phyloP scores from a whole-genome alignment of 2,113 vertebrate species.

The Barnardius zonarius region DNA sequence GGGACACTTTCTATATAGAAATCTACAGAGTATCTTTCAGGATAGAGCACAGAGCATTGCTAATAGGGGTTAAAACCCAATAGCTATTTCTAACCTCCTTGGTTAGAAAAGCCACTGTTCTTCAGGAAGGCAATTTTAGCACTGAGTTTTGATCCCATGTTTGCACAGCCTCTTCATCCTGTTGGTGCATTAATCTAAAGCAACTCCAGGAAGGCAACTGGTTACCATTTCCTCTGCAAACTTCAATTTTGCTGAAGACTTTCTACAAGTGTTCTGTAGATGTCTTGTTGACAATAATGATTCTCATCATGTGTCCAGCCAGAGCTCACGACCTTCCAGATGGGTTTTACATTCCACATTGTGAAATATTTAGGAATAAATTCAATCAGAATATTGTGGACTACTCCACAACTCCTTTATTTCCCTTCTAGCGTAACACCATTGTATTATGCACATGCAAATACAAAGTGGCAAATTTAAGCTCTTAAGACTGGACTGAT shows the following conservation, averaged over 20 bases:
- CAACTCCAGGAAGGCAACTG: rapidly evolving
- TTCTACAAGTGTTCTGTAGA: neutral
- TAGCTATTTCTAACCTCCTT: neutral
- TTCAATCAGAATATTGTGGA: neutral
- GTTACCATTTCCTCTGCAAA: neutral
- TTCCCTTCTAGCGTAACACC: neutral
- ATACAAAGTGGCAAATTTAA: neutral
- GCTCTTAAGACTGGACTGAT: neutral
- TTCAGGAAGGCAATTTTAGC: neutral
- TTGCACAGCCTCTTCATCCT: neutral
- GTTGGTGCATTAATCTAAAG: rapidly evolving
- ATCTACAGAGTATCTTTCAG: neutral
- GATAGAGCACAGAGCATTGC: neutral
- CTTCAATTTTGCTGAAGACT: neutral
- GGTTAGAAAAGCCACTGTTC: neutral
- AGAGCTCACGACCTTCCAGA: neutral
- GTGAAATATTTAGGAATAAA: neutral
- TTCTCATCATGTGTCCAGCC: neutral
- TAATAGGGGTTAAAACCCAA: neutral
- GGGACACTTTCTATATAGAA: neutral
- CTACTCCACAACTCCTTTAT: neutral
- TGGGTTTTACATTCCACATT: neutral
- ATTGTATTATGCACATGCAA: neutral
- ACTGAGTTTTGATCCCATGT: neutral
- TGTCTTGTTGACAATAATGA: neutral